These are phyloP conservation scores for Burhinus oedicnemus DNA, from an alignment of 2,113 vertebrate genomes.

Conservation along the genomic window DNA sequence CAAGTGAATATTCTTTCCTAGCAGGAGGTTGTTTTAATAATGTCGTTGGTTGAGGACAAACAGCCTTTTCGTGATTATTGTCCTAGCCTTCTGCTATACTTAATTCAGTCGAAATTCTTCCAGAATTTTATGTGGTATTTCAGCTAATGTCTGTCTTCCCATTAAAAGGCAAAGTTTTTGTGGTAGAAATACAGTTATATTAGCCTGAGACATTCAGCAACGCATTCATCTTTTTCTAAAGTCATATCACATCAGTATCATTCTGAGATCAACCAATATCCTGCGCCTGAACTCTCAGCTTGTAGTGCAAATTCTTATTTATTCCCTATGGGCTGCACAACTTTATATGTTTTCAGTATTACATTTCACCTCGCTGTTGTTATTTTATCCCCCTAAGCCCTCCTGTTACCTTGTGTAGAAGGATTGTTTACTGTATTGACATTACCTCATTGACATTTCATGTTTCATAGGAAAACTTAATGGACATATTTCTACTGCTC, in stretches of 20 bases:
- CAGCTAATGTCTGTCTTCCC: not conserved
- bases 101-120: not conserved
- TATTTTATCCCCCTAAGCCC: not conserved
- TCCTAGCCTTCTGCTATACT: not conserved
- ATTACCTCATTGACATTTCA: not conserved
- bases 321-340: not conserved
- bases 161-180: not conserved
- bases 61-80: not conserved
- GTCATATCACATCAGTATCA: fast-evolving
- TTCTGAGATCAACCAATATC: not conserved
- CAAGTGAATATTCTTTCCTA: not conserved
- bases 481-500: not conserved
- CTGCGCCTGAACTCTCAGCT: not conserved
- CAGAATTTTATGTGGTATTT: not conserved
- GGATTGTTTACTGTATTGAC: not conserved
- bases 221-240: not conserved
- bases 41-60: not conserved
- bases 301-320: not conserved
- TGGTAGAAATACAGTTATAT: not conserved
- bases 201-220: not conserved
- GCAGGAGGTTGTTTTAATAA: not conserved
- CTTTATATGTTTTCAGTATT: not conserved
- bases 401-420: not conserved
- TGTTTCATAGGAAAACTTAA: not conserved
- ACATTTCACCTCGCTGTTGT: not conserved